phyloP scores from a whole-genome alignment of 2,113 vertebrate species.

The Terrapene triunguis region DNA sequence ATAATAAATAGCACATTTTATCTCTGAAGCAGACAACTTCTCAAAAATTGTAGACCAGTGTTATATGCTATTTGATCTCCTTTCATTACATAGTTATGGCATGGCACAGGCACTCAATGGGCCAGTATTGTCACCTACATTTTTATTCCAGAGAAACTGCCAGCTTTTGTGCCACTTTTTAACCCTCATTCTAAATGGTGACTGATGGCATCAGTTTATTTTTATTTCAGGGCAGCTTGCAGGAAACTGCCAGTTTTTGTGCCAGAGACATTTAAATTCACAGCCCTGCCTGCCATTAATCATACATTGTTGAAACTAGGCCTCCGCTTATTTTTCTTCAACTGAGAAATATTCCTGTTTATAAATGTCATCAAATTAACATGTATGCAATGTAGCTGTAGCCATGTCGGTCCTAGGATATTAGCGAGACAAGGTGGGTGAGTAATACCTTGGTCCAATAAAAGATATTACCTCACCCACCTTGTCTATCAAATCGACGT shows the following conservation, averaged over 20 bases:
- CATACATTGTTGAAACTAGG: not conserved
- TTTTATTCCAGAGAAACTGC: not conserved
- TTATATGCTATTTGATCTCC: not conserved
- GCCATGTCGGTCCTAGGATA: not conserved
- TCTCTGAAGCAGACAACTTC: too few species aligned
- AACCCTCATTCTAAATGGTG: not conserved
- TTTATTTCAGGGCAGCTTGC: not conserved
- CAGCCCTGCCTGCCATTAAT: not conserved
- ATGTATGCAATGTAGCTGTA: not conserved
- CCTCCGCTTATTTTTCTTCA: not conserved
- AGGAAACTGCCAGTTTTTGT: rapidly evolving
- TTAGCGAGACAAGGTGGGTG: too few species aligned
- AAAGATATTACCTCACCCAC: too few species aligned
- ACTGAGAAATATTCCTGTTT: not conserved
- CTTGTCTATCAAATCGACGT: too few species aligned
- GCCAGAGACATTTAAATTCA: not conserved
- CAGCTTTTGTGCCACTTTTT: not conserved
- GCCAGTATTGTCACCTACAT: not conserved
- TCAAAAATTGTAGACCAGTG: too few species aligned
- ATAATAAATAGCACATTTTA: too few species aligned
- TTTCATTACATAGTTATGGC: not conserved
- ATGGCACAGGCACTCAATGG: not conserved
- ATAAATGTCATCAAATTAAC: slow-evolving; percentile 23
- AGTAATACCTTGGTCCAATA: too few species aligned
- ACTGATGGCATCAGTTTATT: not conserved